Base-by-base conservation (phyloP, 2,888 invertebrate genomes). In the Thyatira batis region DNA sequence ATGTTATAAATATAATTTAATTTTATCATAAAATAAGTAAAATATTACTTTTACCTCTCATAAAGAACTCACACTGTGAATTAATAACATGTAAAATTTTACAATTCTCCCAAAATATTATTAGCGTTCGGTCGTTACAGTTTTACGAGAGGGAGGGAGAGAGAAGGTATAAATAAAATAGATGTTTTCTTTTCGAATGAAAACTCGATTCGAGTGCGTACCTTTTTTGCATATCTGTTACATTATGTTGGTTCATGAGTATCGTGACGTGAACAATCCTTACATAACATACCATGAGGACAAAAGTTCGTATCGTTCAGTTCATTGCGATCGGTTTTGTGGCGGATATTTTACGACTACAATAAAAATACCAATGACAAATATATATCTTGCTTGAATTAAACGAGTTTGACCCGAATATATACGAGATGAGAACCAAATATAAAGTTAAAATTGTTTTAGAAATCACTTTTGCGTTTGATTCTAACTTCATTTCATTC, bases 211-310 rank as follows among this genome's bases (percentile, higher is more conserved):
- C 39, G 5, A 39, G 5, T 39, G 8, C 4, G 8, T 39, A 39
- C 17, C 3, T n/a, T 33, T 39, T 46, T 27, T 13, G 10, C 17
- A 20, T 25, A 8, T 27, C 27, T 39, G 28, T n/a, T 10, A 28
- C 9, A 11, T 27, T 21, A 27, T 46, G 17, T 9, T 17, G 8
- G n/a, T 6, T 33, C 33, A 8, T n/a, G n/a, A n/a, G 17, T 13
- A 3, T 63, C 63, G 54, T 69, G 72, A 68, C 60, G 60, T 52
- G 52, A 63, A 54, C 65, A 50, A 60, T 60, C 71, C 61, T 63
- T 70, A 65, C 55, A 50, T 75, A 65, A 69, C 63, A 64, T 67
- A 72, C 68, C 59, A 58, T 44, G 10, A 33, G 33, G 48, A 51
- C 39, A 13, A 70, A 64, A 53, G 55, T 60, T 58, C 49, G 61